Evolutionary conservation across 2,797 vertebrate species (phyloP).

Genomic region (Spinibarbus caldwelli): DNA sequence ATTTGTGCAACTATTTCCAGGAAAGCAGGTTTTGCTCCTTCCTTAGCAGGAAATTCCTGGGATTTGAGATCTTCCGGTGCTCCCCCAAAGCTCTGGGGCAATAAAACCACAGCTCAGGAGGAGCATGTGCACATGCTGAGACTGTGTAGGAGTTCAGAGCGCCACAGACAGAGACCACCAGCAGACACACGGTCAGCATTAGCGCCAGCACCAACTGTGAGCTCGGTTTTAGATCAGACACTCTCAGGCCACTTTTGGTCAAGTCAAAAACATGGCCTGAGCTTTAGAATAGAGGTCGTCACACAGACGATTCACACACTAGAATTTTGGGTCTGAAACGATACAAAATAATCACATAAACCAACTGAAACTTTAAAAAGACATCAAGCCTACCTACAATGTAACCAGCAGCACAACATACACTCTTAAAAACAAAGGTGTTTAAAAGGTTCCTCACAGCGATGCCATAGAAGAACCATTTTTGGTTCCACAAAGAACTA

Average conservation of each 20-base stretch:
- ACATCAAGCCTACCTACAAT: neutral
- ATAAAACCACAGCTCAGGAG: constrained; percentile 6
- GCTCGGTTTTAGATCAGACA: constrained; percentile 49
- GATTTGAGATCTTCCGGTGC: constrained; percentile 58
- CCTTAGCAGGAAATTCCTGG: constrained; percentile 65
- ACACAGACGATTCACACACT: neutral
- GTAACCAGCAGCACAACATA: neutral
- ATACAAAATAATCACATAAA: neutral
- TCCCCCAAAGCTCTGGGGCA: constrained; percentile 27
- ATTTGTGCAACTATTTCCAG: constrained; percentile 49
- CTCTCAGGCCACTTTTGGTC: constrained; percentile 51
- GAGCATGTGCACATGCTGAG: constrained; percentile 14
- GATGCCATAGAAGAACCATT: no score
- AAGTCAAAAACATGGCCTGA: neutral
- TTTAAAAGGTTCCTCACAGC: no score
- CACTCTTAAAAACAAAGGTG: no score
- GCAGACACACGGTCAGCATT: constrained; percentile 42
- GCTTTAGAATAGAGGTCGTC: neutral
- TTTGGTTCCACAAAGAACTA: no score
- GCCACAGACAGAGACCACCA: constrained; percentile 27
- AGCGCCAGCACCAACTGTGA: constrained; percentile 32
- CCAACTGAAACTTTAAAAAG: neutral
- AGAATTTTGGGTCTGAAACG: neutral
- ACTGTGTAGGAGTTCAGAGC: constrained; percentile 26
- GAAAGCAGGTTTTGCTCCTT: constrained; percentile 47